Evolutionary conservation across 2,797 vertebrate genomes (phyloP).

Genomic region (Chromobotia macracanthus): DNA sequence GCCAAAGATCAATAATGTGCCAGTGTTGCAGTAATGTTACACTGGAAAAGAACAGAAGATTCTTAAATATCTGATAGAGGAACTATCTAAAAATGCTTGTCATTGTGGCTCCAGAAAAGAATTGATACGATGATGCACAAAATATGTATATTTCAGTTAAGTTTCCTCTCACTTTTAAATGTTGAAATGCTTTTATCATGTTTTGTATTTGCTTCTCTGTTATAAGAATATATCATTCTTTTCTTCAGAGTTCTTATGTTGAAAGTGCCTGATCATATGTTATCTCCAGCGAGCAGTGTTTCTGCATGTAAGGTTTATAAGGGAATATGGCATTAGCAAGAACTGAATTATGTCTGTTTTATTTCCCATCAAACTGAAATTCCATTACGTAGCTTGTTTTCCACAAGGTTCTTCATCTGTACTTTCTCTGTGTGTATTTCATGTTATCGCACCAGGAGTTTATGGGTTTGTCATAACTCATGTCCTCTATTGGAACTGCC

Average conservation of each 20-base stretch:
- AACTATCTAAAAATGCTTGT: not conserved
- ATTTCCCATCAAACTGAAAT: conserved; percentile 24
- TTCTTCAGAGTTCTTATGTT: conserved; percentile 81
- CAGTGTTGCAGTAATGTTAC: conserved; percentile 21
- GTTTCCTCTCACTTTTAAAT: conserved; percentile 51
- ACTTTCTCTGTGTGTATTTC: conserved; percentile 37
- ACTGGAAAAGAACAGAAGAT: conserved; percentile 4
- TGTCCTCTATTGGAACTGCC: conserved; percentile 69
- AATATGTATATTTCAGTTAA: conserved; percentile 26
- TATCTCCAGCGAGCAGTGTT: conserved; percentile 71
- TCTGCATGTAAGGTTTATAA: conserved; percentile 62
- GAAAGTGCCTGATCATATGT: conserved; percentile 87
- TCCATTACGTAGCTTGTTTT: conserved; percentile 61
- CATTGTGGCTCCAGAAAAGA: not conserved
- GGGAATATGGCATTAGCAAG: conserved; percentile 37
- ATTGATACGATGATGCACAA: conserved; percentile 22
- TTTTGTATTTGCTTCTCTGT: conserved; percentile 50
- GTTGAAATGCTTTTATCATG: conserved; percentile 52
- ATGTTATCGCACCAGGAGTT: conserved; percentile 26
- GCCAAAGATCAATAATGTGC: conserved; percentile 44
- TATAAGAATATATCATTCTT: conserved; percentile 67
- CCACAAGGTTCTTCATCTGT: conserved; percentile 45
- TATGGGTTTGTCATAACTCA: conserved; percentile 43
- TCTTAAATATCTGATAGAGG: conserved; percentile 5
- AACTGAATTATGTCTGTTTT: conserved; percentile 35